Evolutionary conservation across 2,888 invertebrate genomes (phyloP).

Genomic region (Nipponacmea schrenckii): DNA sequence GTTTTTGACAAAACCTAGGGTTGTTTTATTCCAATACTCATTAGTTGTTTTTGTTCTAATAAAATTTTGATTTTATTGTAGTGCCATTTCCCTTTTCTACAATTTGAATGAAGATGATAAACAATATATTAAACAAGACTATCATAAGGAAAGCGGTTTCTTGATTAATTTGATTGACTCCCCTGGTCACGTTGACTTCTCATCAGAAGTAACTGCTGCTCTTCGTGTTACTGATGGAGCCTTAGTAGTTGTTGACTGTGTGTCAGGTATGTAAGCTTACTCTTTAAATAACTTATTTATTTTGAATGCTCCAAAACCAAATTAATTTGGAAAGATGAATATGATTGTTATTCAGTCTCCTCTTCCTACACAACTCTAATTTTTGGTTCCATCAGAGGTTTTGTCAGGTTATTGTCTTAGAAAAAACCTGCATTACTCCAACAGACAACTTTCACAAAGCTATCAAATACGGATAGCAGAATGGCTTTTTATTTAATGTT

Average conservation of each 20-base stretch:
- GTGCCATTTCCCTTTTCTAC: slow-evolving; percentile 99
- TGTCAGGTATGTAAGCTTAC: slow-evolving; percentile 81
- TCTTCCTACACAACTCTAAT: no score
- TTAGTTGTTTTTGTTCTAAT: neutral
- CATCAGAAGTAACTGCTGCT: slow-evolving; percentile 99
- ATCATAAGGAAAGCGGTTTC: slow-evolving; percentile 82
- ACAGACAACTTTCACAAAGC: no score
- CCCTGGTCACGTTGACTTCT: slow-evolving; percentile 99
- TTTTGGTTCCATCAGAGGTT: no score
- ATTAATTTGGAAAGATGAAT: no score
- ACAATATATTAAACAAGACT: slow-evolving; percentile 89
- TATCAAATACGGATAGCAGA: no score
- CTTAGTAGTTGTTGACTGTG: slow-evolving; percentile 99
- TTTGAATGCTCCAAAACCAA: no score
- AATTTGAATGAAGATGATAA: slow-evolving; percentile 95
- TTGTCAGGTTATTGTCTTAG: no score
- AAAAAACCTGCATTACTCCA: no score
- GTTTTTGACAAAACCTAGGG: neutral
- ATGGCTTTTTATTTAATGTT: no score
- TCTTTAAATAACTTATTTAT: no score
- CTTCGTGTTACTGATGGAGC: slow-evolving; percentile 99
- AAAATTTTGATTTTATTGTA: slow-evolving; percentile 68
- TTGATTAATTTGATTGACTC: slow-evolving; percentile 99
- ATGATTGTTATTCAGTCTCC: no score
- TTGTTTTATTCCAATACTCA: no score